Conservation (phyloP, 2,888 invertebrate species). For the Zhuqinia jingwanae region DNA sequence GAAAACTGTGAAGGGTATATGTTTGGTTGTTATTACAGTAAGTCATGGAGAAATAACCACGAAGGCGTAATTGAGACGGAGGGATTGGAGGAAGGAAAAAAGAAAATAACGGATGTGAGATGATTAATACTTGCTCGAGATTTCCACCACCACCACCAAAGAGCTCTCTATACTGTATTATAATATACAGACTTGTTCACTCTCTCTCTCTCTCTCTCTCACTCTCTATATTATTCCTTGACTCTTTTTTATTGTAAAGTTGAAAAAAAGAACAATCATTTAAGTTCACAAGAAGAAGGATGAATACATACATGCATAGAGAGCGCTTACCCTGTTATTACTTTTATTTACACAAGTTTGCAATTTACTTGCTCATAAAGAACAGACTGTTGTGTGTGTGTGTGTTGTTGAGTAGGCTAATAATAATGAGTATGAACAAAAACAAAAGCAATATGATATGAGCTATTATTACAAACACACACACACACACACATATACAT, state of each 20-base stretch:
- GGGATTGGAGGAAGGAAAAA: slow-evolving; percentile 63
- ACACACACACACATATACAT: too few species aligned
- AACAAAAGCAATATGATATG: slow-evolving; percentile 38
- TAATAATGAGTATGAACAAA: slow-evolving; percentile 17
- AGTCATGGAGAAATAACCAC: slow-evolving; percentile 43
- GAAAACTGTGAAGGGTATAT: too few species aligned
- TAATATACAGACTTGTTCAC: background rate
- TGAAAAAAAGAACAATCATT: slow-evolving; percentile 21
- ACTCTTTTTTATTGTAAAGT: slow-evolving; percentile 6
- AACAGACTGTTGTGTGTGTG: too few species aligned
- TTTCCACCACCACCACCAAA: too few species aligned
- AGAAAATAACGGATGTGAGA: slow-evolving; percentile 61
- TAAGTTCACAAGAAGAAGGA: slow-evolving; percentile 40
- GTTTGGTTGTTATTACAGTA: too few species aligned
- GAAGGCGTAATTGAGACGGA: slow-evolving; percentile 55
- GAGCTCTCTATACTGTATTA: background rate
- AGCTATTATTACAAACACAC: slow-evolving; percentile 52
- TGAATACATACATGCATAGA: background rate
- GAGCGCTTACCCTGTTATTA: slow-evolving; percentile 45
- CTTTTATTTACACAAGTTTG: slow-evolving; percentile 65
- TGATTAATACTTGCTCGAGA: slow-evolving; percentile 55
- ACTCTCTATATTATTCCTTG: slow-evolving; percentile 1
- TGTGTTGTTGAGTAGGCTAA: background rate
- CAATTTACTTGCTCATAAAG: slow-evolving; percentile 43
- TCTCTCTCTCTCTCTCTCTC: background rate